phyloP scores from a whole-genome alignment of 2,888 invertebrate species.

The Criorhina ranunculi region DNA sequence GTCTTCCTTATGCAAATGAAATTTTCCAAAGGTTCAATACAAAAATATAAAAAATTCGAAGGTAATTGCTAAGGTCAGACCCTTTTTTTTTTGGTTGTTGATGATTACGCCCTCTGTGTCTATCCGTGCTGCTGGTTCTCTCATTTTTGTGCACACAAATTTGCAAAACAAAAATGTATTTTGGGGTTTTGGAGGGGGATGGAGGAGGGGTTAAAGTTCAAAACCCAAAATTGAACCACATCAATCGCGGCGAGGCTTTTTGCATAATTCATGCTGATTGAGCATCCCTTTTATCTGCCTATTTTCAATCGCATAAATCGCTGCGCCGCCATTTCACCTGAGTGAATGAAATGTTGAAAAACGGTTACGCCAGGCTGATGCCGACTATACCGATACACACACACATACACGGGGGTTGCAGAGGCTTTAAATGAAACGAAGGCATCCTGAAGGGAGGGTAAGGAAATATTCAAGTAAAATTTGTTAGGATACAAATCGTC shows the following conservation, averaged over 20 bases:
- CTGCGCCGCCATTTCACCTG: slow-evolving; percentile 70
- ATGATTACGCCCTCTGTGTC: slow-evolving; percentile 41
- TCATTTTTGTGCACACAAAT: slow-evolving; percentile 46
- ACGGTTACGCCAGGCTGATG: slow-evolving; percentile 3
- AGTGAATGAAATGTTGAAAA: slow-evolving; percentile 57
- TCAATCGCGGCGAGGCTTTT: slow-evolving; percentile 68
- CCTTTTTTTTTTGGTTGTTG: slow-evolving; percentile 56
- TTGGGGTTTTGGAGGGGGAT: no score
- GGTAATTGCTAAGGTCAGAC: slow-evolving; percentile 33
- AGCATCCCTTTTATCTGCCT: slow-evolving; percentile 76
- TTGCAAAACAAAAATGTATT: slow-evolving; percentile 19
- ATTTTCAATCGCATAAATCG: slow-evolving; percentile 76
- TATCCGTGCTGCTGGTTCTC: slow-evolving; percentile 50
- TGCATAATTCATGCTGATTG: slow-evolving; percentile 77
- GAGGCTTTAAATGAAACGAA: slow-evolving; percentile 1
- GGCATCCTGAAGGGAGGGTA: no score
- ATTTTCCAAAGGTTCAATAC: slow-evolving; percentile 37
- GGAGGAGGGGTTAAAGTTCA: slow-evolving; percentile 63
- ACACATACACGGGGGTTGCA: no score
- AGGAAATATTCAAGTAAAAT: no score
- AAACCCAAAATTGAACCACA: slow-evolving; percentile 74
- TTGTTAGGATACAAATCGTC: no score
- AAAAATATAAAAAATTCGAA: background rate
- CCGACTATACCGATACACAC: no score
- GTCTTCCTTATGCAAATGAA: slow-evolving; percentile 58